Base-by-base conservation (phyloP, 2,888 invertebrate genomes). In the Alviniconcha strummeri region DNA sequence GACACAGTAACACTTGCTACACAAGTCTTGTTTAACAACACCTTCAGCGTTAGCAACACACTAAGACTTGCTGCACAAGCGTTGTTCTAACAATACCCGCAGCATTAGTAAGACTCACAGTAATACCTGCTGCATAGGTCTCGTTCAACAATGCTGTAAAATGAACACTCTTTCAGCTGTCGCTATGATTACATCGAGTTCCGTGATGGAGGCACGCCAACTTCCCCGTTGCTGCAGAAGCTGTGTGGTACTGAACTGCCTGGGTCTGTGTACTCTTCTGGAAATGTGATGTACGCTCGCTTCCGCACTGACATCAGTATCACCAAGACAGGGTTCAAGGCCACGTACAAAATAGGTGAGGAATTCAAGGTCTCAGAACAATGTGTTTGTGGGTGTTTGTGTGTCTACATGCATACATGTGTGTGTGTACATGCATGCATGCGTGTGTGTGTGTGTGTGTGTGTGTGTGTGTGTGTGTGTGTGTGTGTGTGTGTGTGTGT, bases 101-200 rank as follows among this genome's bases (percentile, higher is more conserved):
- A 60, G 8, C 13, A 36, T 36, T 60, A 8, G 36, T 60, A 60
- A 11, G 4, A 60, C 13, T 60, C 60, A 60, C 60, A 60, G 8
- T 60, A 36, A 36, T 60, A 8, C 4, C 4, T 60, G 13, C 8
- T 60, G 60, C 60, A 8, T 60, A 60, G 9, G 9, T 60, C 9
- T 60, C 60, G 3, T 60, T 60, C 4, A 60, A 60, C 60, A 60
- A 60, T 13, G 1, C 60, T 60, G 9, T 60, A 60, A 60, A 1
- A 60, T 60, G 8, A 13, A 11, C 60, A 60, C 13, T 77, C n/a
- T 77, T 17, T 15, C 19, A 98, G 97, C 87, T 99, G 99, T 93
- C 96, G 97, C 52, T 99, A 98, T 93, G 99, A 99, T 93, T 98
- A 97, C 92, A 96, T 99, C 17, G 98, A 98, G 94, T 96, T 99